These are phyloP conservation scores for Isoperla grammatica DNA, from an alignment of 2,888 invertebrate genomes.

Conservation along the genomic window DNA sequence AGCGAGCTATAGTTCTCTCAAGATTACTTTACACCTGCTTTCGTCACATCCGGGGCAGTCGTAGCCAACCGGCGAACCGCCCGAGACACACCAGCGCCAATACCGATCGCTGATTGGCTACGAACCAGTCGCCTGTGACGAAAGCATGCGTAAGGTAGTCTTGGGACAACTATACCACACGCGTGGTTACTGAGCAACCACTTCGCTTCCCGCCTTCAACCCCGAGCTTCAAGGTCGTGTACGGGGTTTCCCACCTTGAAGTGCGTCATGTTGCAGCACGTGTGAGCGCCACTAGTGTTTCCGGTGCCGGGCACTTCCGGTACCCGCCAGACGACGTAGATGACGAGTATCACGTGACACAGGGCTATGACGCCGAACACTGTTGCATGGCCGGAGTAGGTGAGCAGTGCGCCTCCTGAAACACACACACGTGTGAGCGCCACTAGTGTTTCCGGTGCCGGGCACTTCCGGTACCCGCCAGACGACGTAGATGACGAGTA, in stretches of 20 bases:
- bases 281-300: background rate
- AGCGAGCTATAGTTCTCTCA: no score
- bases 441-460: background rate
- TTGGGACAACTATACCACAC: no score
- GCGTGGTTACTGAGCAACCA: no score
- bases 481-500: conserved; percentile 41
- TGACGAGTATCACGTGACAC: conserved; percentile 38
- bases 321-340: conserved; percentile 39
- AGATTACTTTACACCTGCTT: no score
- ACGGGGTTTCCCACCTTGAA: conserved; percentile 13
- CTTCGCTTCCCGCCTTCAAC: no score
- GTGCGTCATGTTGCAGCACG: conserved; percentile 19
- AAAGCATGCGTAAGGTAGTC: no score
- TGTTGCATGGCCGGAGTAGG: conserved; percentile 38
- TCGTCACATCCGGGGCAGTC: no score
- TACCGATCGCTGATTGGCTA: no score
- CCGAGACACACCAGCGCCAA: no score
- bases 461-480: conserved; percentile 33
- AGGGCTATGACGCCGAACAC: conserved; percentile 40
- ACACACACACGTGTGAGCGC: background rate
- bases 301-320: conserved; percentile 27
- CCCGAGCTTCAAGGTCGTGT: no score
- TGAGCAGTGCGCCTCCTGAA: conserved; percentile 39
- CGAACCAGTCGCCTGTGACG: no score
- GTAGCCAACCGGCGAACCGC: no score